Conservation (phyloP, 2,797 vertebrate genomes). For the Hemibagrus guttatus region DNA sequence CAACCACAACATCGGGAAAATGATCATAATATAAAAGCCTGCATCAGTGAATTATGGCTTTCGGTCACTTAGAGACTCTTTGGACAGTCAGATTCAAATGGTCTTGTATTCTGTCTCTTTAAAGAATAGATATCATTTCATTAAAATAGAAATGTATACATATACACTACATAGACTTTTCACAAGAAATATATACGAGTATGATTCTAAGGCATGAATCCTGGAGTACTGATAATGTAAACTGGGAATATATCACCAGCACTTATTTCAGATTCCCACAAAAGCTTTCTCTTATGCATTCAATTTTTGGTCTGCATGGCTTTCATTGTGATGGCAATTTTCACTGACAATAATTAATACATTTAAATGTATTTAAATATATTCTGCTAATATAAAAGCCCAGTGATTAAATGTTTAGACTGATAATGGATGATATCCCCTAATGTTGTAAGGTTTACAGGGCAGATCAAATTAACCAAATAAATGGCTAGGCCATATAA, state of each 20-base stretch:
- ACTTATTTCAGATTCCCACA: neutral
- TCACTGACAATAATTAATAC: neutral
- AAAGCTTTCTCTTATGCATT: neutral
- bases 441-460: neutral
- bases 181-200: neutral
- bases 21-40: neutral
- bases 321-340: neutral
- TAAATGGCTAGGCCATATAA: conserved; percentile 8
- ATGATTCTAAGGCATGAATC: neutral
- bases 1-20: neutral
- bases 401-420: neutral
- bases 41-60: neutral
- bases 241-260: neutral
- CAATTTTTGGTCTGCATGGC: neutral
- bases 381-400: neutral
- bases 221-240: neutral
- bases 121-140: neutral
- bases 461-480: conserved; percentile 21
- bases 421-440: neutral
- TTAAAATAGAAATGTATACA: neutral
- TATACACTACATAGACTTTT: neutral
- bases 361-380: conserved; percentile 15
- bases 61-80: neutral
- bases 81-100: neutral
- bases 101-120: neutral